phyloP scores from a whole-genome alignment of 2,797 vertebrate genomes.

The Esox lucius region DNA sequence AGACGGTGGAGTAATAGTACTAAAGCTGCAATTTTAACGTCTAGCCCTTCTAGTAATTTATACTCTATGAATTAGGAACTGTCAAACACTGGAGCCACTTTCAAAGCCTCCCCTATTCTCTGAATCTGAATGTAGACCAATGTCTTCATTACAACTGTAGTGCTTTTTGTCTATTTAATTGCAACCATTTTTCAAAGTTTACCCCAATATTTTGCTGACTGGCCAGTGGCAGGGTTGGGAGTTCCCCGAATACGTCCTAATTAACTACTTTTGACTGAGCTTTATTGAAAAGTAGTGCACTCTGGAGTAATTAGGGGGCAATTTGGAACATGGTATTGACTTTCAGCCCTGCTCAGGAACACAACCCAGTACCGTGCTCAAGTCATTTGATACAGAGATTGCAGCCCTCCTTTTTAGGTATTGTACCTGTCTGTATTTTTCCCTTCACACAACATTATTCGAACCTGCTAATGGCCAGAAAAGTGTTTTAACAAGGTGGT shows the following conservation, averaged over 20 bases:
- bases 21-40: slow-evolving; percentile 9
- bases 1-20: slow-evolving; percentile 29
- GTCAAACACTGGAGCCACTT: slow-evolving; percentile 33
- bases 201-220: slow-evolving; percentile 29
- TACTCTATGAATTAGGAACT: slow-evolving; percentile 44
- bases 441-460: slow-evolving; percentile 30
- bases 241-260: neutral
- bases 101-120: slow-evolving; percentile 32
- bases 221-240: slow-evolving; percentile 30
- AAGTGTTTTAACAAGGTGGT: slow-evolving; percentile 40
- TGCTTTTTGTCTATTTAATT: slow-evolving; percentile 59
- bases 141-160: slow-evolving; percentile 46
- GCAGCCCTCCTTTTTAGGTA: slow-evolving; percentile 5
- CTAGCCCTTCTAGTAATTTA: slow-evolving; percentile 48
- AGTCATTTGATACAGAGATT: slow-evolving; percentile 5
- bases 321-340: neutral
- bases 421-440: slow-evolving; percentile 42
- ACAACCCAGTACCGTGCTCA: slow-evolving; percentile 4
- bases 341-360: slow-evolving; percentile 1
- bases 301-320: neutral
- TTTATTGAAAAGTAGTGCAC: too few species aligned
- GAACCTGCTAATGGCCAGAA: slow-evolving; percentile 48
- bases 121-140: slow-evolving; percentile 37
- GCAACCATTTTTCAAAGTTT: slow-evolving; percentile 61
- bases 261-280: neutral